Evolutionary conservation across 2,113 vertebrate genomes (phyloP), one percentile per base, ranked within the genome.

Genomic region (Antennarius striatus): DNA sequence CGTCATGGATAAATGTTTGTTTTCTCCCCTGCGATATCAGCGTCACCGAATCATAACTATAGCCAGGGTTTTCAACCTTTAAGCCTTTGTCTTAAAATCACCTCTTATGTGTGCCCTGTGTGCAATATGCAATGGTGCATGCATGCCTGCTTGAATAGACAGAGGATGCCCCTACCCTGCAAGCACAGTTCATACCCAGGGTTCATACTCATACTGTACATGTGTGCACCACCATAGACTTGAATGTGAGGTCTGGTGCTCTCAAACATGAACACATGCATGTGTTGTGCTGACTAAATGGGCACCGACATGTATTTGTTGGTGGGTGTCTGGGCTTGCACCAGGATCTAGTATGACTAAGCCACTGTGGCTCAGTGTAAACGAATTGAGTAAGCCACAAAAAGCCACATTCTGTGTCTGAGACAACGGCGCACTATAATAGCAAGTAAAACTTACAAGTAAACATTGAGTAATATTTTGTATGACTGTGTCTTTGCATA

Each of bases 1-100:
- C 77, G 84, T 87, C 79, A 71, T 73, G 62, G 58, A 62, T 81
- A 86, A 85, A 86, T 83, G 77, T 85, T 84, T 86, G 78, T 81
- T 77, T 75, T 54, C n/a, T 83, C 83, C 60, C 8, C 52, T 72
- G 81, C 66, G 68, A 73, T 63, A 61, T 80, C 69, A 62, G 78
- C 29, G 36, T 78, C 49, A 62, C 52, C 46, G 55, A 66, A 81
- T 81, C 75, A 68, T 72, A 71, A 78, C 65, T 65, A 64, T 64
- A 77, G 74, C 63, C 42, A 0, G 43, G 63, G 73, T 77, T 75
- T 68, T 52, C 32, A 78, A 53, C 63, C 84, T 82, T 77, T 43
- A 74, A 79, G 51, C 70, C 70, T 57, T 77, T 55, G 68, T 78
- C 84, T 79, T 71, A 71, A 82, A 80, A 79, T 81, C 68, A 74